Conservation (phyloP, 2,113 vertebrate species). For the Dromas ardeola region DNA sequence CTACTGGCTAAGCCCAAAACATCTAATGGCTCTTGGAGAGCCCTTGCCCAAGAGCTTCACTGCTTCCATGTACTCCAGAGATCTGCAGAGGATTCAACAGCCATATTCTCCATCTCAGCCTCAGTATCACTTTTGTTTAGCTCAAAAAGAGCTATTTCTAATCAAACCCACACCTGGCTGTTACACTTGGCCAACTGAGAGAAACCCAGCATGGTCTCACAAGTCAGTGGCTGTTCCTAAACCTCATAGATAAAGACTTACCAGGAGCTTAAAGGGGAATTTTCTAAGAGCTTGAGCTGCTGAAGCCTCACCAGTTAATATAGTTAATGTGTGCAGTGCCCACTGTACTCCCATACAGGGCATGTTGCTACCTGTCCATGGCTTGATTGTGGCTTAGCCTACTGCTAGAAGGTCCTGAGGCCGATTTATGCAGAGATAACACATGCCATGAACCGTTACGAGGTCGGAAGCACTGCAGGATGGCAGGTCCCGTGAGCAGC, state of each 20-base stretch:
- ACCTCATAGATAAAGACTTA: background rate
- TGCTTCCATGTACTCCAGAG: background rate
- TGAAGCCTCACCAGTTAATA: background rate
- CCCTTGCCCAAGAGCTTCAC: background rate
- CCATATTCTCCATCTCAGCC: background rate
- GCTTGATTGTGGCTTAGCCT: background rate
- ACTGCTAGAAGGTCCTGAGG: accelerated
- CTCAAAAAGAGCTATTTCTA: background rate
- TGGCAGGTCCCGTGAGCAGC: background rate
- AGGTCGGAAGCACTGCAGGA: accelerated
- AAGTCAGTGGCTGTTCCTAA: background rate
- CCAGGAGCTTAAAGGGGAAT: background rate
- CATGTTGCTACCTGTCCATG: accelerated
- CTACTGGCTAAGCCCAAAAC: background rate
- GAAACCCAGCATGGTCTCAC: background rate
- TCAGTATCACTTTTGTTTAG: background rate
- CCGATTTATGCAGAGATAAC: background rate
- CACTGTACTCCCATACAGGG: accelerated
- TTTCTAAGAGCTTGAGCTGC: background rate
- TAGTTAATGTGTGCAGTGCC: background rate
- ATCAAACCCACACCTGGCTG: background rate
- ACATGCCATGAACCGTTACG: accelerated
- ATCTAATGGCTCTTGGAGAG: background rate
- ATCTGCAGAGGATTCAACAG: background rate
- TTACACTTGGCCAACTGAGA: background rate